These are phyloP conservation scores for Dendrocincla tyrannina DNA, from an alignment of 2,797 vertebrate species.

Conservation along the genomic window DNA sequence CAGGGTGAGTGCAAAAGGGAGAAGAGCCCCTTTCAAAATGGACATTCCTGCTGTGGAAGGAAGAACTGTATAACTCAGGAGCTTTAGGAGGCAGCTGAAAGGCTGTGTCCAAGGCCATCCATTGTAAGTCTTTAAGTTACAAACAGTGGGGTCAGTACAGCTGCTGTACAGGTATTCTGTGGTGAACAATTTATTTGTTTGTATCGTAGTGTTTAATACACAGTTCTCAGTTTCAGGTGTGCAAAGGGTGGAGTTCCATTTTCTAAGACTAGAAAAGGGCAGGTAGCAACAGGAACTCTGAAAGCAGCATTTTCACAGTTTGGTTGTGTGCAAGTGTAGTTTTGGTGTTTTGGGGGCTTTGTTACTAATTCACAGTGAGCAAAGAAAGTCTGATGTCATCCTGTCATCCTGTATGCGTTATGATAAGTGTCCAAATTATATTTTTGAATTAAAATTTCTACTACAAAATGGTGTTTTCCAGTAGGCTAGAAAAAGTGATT, in stretches of 20 bases:
- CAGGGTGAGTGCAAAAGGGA: background rate
- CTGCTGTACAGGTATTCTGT: background rate
- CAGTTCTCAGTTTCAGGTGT: background rate
- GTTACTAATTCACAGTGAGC: background rate
- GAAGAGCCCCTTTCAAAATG: background rate
- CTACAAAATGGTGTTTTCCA: background rate
- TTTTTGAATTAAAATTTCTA: background rate
- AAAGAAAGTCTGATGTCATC: background rate
- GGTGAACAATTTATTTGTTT: background rate
- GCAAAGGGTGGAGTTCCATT: background rate
- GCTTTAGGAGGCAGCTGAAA: background rate
- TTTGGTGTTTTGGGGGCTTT: background rate
- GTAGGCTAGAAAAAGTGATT: background rate
- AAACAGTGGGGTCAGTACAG: accelerated
- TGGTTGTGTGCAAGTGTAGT: background rate
- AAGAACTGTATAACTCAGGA: background rate
- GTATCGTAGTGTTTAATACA: background rate
- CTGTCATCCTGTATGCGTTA: background rate
- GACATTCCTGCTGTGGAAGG: background rate
- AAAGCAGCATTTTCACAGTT: background rate
- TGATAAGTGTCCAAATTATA: background rate
- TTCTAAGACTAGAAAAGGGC: background rate
- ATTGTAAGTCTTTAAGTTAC: background rate
- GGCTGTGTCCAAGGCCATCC: background rate
- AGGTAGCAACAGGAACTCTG: background rate